Evolutionary conservation across 2,113 vertebrate species (phyloP).

Genomic region (Phylloscopus trochiloides): DNA sequence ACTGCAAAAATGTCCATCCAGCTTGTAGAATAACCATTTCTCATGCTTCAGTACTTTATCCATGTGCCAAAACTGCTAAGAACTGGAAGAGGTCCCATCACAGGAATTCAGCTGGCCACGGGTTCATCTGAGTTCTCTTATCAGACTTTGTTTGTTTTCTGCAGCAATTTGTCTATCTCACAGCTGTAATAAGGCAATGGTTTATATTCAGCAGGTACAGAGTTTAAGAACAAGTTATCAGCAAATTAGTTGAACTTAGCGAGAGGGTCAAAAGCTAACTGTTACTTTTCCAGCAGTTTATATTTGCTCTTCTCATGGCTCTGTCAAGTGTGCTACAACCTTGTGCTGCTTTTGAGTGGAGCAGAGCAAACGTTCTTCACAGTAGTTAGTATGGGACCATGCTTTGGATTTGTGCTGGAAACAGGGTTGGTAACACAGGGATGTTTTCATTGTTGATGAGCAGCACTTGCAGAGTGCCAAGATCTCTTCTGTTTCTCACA

Average conservation of each 20-base stretch:
- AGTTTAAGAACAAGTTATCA: slow-evolving; percentile 23
- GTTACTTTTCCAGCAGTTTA: neutral
- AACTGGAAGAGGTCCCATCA: neutral
- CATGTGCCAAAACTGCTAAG: neutral
- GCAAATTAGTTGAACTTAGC: neutral
- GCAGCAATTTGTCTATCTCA: neutral
- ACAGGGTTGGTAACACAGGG: neutral
- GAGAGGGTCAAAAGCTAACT: neutral
- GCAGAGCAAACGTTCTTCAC: neutral
- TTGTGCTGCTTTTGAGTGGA: neutral
- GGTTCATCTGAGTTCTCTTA: neutral
- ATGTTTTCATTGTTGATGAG: neutral
- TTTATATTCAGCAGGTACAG: neutral
- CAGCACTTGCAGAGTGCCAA: neutral
- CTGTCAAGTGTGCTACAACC: neutral
- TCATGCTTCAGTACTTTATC: neutral
- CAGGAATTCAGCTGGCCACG: neutral
- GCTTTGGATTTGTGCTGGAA: neutral
- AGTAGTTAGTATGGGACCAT: neutral
- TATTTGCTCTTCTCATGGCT: neutral
- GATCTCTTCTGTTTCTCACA: neutral
- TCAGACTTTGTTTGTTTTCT: neutral
- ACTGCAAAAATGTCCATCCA: neutral
- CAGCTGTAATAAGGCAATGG: neutral
- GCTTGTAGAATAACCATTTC: neutral